These are phyloP conservation scores for Vultur gryphus DNA, from an alignment of 2,797 vertebrate genomes.

Conservation along the genomic window DNA sequence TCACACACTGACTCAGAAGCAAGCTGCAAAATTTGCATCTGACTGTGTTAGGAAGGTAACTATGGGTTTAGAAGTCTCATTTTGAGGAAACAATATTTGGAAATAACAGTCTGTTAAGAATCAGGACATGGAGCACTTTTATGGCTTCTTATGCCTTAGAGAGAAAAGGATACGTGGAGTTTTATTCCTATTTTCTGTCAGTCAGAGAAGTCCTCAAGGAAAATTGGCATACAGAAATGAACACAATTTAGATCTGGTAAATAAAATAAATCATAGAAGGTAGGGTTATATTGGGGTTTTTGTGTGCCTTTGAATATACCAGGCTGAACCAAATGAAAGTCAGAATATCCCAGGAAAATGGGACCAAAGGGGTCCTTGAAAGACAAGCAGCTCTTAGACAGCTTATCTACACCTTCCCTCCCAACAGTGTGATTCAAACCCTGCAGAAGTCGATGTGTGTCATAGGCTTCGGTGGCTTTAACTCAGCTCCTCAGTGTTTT, in stretches of 20 bases:
- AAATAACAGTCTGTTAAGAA: not conserved
- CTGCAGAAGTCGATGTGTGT: not conserved
- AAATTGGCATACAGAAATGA: not conserved
- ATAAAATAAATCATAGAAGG: not conserved
- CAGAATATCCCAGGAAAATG: not conserved
- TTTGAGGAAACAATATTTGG: not conserved
- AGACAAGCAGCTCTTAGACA: not conserved
- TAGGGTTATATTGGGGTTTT: not conserved
- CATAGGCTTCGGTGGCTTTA: slow-evolving; percentile 9
- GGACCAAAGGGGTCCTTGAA: not conserved
- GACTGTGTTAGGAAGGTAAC: not conserved
- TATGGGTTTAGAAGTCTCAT: not conserved
- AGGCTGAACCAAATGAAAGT: not conserved
- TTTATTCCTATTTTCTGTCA: not conserved
- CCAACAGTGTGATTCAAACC: not conserved
- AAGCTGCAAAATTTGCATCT: not conserved
- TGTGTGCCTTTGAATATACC: not conserved
- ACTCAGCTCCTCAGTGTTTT: slow-evolving; percentile 2
- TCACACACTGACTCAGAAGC: not conserved
- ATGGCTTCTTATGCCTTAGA: not conserved
- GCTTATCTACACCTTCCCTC: not conserved
- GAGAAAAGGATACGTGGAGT: not conserved
- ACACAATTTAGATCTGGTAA: not conserved
- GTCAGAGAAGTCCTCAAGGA: not conserved
- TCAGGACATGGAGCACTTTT: not conserved